phyloP scores from a whole-genome alignment of 2,113 vertebrate genomes.

The Chloebia gouldiae region DNA sequence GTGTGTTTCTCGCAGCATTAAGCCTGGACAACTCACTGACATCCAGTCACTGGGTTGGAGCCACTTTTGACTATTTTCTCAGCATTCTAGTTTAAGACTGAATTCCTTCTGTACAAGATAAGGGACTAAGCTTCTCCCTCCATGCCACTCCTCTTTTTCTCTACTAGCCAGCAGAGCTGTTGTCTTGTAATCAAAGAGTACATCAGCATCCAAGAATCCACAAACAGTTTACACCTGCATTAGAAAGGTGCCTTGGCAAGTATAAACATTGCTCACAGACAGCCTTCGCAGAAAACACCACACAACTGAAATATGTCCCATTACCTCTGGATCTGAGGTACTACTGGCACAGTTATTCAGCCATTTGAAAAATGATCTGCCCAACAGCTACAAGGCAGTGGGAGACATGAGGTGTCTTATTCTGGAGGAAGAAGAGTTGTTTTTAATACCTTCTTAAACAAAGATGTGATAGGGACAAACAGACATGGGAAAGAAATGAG shows the following conservation, averaged over 20 bases:
- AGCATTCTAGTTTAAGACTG: neutral
- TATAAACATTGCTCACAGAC: neutral
- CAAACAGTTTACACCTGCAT: neutral
- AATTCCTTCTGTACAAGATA: neutral
- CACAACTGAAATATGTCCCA: neutral
- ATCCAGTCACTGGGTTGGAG: neutral
- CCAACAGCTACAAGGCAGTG: neutral
- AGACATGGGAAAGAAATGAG: neutral
- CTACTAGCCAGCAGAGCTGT: neutral
- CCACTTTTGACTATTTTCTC: neutral
- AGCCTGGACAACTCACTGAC: neutral
- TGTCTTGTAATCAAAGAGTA: neutral
- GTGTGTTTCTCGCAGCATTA: neutral
- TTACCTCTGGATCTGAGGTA: neutral
- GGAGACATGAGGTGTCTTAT: neutral
- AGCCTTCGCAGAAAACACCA: neutral
- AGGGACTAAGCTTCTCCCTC: neutral
- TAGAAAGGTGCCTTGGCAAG: conserved; percentile 6
- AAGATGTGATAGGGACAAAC: neutral
- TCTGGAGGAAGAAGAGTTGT: neutral
- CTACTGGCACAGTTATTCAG: neutral
- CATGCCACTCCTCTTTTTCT: neutral
- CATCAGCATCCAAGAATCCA: neutral
- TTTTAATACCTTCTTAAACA: neutral
- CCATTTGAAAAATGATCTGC: neutral